Evolutionary conservation across 1,140 invertebrate genomes (phyloP).

Genomic region (Polypedilum vanderplanki): DNA sequence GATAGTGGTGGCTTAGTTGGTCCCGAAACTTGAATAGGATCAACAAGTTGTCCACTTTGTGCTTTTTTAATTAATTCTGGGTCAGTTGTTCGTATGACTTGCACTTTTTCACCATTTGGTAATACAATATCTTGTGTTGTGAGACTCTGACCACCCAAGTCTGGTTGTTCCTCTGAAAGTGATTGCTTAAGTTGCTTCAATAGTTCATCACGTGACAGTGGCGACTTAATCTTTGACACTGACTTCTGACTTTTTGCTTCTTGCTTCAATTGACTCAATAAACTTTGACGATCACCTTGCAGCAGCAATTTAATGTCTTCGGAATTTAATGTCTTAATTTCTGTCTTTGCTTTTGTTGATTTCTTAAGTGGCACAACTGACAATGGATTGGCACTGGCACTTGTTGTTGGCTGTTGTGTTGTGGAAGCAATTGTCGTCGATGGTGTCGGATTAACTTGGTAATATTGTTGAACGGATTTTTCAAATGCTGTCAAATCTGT

Average conservation of each 20-base stretch:
- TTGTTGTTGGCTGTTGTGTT: conserved; percentile 40
- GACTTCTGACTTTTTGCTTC: conserved; percentile 32
- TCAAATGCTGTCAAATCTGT: conserved; percentile 36
- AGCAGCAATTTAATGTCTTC: conserved; percentile 42
- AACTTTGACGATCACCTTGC: conserved; percentile 46
- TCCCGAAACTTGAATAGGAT: background rate
- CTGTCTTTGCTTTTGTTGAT: background rate
- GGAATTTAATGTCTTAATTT: conserved; percentile 31
- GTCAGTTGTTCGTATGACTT: conserved; percentile 59
- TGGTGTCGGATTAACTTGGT: conserved; percentile 46
- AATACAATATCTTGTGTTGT: conserved; percentile 63
- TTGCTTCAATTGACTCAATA: conserved; percentile 48
- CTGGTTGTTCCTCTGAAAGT: conserved; percentile 55
- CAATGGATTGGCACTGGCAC: conserved; percentile 35
- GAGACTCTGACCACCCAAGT: conserved; percentile 59
- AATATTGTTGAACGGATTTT: conserved; percentile 47
- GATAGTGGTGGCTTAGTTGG: conserved; percentile 40
- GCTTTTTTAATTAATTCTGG: conserved; percentile 54
- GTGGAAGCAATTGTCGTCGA: conserved; percentile 44
- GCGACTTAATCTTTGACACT: conserved; percentile 37
- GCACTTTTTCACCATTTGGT: conserved; percentile 65
- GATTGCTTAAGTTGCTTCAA: conserved; percentile 64
- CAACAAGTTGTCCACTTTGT: background rate
- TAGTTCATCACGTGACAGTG: conserved; percentile 51
- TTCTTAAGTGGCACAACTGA: conserved; percentile 7